Base-by-base conservation (phyloP, 2,113 vertebrate species). In the Seriola quinqueradiata region DNA sequence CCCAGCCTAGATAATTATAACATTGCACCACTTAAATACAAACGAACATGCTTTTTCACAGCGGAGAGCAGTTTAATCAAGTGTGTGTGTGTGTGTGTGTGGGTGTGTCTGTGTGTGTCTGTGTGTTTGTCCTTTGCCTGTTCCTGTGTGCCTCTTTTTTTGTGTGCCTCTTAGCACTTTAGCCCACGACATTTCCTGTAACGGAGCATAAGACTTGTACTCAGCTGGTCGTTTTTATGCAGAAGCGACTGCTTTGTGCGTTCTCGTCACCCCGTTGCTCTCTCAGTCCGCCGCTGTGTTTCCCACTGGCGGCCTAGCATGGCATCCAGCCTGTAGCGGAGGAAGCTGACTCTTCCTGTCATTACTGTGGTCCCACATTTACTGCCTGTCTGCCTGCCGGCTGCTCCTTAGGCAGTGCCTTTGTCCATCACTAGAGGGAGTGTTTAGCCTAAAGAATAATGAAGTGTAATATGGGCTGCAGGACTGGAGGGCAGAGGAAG, bases 371-470 rank as follows among this genome's bases (percentile, higher is more conserved):
- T 78, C 55, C 42, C 57, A 57, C 73, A 54, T 81, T 79, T 76
- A 70, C 90, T 6, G 32, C 61, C 32, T 79, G 70, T 69, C 44
- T 84, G 52, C 60, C 83, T 81, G 60, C 79, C n/a, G 83, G 90
- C 82, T 77, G 76, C 76, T 90, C 91, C 84, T 84, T 50, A 81
- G 91, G 92, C 92, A 94, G 77, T 94, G 90, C 94, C 85, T 75
- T 54, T 25, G 85, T 87, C 90, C 77, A 91, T 92, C 94, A 95
- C 94, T 95, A 95, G 94, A 93, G 95, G 95, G 95, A 93, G 95
- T 82, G 86, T 92, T 85, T 76, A 75, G 89, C 81, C 90, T 83
- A 82, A 90, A 91, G 86, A 94, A 92, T 75, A 86, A 88, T 90
- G 70, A 60, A 59, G 65, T 55, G 59, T 57, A 82, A 60, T 36